Base-by-base conservation (phyloP, 2,888 invertebrate species). In the Lycaena phlaeas region DNA sequence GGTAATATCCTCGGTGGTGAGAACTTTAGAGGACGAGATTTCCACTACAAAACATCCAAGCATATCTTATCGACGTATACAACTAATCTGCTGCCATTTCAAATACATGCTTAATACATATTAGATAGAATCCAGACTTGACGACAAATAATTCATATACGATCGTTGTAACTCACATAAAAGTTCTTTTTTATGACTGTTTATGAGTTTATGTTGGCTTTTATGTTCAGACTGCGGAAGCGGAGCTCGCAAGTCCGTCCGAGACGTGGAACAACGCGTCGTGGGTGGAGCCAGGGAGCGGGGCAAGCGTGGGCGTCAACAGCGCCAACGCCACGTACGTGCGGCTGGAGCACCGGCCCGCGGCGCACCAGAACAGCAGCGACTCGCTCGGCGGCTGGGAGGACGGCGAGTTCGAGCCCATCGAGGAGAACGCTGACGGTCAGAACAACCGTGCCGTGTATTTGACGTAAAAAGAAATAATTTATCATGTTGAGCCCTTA, bases 321-420 rank as follows among this genome's bases (percentile, higher is more conserved):
- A 49, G 40, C 37, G 56, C 67, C 57, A 67, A 68, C 59, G 76
- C 67, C 9, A 75, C 76, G 10, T 68, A 64, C 56, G 75, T 76
- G 36, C 48, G 51, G 9, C 50, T 57, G 2, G 67, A 65, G 10
- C 69, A 64, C 41, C 56, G 61, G 0, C 60, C 65, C 14, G 57
- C 73, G 14, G 61, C 74, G 41, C 79, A 85, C 52, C 75, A 87
- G 65, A 85, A 82, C 66, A 86, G 75, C 56, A 75, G 75, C 56
- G 79, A 79, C 56, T 86, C 87, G 14, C 86, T 87, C 43, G 79
- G 77, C 39, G 88, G 87, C 38, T 93, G 93, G 93, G 93, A 93
- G 49, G 93, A 93, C 59, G 87, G 89, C 2, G 93, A 93, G 71
- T 93, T 93, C 68, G 93, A 93, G 63, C 91, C 93, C 2, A 85